Evolutionary conservation across 2,888 invertebrate species (phyloP), one percentile per base, ranked within the genome.

Genomic region (Latheticus oryzae): DNA sequence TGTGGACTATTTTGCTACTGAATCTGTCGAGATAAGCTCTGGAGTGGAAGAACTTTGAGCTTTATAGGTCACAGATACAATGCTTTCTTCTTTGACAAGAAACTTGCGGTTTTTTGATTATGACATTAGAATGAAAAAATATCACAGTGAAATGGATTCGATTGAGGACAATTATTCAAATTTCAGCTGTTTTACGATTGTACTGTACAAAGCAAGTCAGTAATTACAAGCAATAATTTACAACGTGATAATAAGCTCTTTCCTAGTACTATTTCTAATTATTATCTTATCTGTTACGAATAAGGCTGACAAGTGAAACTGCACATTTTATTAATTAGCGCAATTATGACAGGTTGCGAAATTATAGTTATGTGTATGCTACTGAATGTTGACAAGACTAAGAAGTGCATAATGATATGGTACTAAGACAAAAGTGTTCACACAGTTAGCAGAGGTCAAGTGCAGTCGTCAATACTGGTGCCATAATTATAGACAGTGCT

Each of bases 141-240:
- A 32, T 32, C 35, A 19, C 35, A n/a, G 32, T 32, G 32, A 13
- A 32, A 32, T 16, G 32, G 32, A 13, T 32, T 32, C 35, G 8
- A 35, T 35, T 17, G 35, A 33, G 35, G 35, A 24, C 40, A 40
- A 23, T 40, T 42, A 42, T 16, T 42, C 26, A 42, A 42, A 42
- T 28, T 28, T 42, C 13, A 38, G 23, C 28, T 11, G 23, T 42
- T 42, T 23, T 13, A 23, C 24, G 5, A 15, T 28, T 24, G n/a
- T 8, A 26, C n/a, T 13, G 23, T 21, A 42, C 32, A 45, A 32
- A 16, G 30, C 43, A 11, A 42, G 13, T 28, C 17, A 17, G 60
- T 61, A 65, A 65, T 67, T 65, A 67, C 52, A 19, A 55, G 53
- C 47, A 59, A 67, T 64, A 67, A 63, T 63, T 67, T 58, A 45